Evolutionary conservation across 2,888 invertebrate genomes (phyloP).

Genomic region (Ptychoptera albimana): DNA sequence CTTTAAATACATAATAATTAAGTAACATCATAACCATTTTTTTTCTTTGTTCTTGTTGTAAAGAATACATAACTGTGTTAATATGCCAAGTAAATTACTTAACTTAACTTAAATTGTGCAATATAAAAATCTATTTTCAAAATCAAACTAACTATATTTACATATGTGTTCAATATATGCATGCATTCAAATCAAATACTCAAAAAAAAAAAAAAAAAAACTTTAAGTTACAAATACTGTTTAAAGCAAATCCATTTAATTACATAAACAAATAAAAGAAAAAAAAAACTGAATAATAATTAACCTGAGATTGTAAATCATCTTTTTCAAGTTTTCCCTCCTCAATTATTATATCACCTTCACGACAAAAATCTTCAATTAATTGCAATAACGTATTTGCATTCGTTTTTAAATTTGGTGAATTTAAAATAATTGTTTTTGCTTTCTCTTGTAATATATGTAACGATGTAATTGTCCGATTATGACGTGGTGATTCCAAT

Average conservation of each 20-base stretch:
- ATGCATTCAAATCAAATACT: background rate
- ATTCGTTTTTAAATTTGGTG: slow-evolving; percentile 11
- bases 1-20: too few species aligned
- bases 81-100: too few species aligned
- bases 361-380: slow-evolving; percentile 43
- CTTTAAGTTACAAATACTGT: background rate
- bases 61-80: too few species aligned
- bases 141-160: too few species aligned
- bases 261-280: too few species aligned
- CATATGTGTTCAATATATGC: too few species aligned
- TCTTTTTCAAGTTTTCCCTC: slow-evolving; percentile 47
- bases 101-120: too few species aligned
- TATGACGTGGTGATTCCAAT: slow-evolving; percentile 19
- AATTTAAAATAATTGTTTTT: slow-evolving; percentile 8
- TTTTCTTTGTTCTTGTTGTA: too few species aligned
- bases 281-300: background rate
- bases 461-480: slow-evolving; percentile 20
- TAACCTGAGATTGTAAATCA: slow-evolving; percentile 59
- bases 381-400: slow-evolving; percentile 34
- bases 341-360: slow-evolving; percentile 44
- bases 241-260: background rate
- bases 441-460: slow-evolving; percentile 26
- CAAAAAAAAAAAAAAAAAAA: background rate
- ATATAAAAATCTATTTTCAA: too few species aligned
- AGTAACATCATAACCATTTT: too few species aligned